Evolutionary conservation across 2,888 invertebrate species (phyloP).

Genomic region (Lagria hirta): DNA sequence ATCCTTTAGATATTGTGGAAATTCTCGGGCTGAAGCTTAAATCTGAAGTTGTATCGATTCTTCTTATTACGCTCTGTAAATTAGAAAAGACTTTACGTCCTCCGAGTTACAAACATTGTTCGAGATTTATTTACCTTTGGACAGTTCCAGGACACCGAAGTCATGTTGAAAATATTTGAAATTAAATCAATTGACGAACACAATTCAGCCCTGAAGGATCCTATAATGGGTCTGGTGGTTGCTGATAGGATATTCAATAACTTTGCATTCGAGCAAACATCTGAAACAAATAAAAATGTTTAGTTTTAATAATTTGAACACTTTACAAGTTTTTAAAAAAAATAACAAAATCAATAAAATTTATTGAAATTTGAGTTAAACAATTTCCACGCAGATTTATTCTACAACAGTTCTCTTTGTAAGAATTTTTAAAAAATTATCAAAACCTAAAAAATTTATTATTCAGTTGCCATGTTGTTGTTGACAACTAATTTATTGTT

Average conservation of each 20-base stretch:
- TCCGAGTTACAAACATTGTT: conserved; percentile 5
- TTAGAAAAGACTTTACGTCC: conserved; percentile 1
- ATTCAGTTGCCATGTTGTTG: too few relatives aligned
- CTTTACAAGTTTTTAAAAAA: too few relatives aligned
- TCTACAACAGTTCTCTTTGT: too few relatives aligned
- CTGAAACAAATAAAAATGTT: conserved; percentile 53
- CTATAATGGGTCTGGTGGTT: conserved; percentile 53
- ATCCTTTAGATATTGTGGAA: conserved; percentile 54
- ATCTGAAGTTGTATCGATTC: conserved; percentile 19
- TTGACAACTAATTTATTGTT: too few relatives aligned
- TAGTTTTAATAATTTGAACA: too few relatives aligned
- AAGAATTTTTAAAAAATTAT: too few relatives aligned
- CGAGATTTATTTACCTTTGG: conserved; percentile 54
- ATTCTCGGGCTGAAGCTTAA: conserved; percentile 53
- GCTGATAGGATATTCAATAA: conserved; percentile 54
- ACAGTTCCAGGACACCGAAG: conserved; percentile 59
- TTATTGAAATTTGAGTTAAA: too few relatives aligned
- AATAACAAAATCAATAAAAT: too few relatives aligned
- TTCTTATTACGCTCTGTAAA: conserved; percentile 9
- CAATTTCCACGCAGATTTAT: too few relatives aligned
- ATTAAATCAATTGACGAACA: conserved; percentile 57
- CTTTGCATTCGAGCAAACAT: conserved; percentile 56
- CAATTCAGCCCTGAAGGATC: conserved; percentile 56
- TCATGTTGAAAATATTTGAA: conserved; percentile 56
- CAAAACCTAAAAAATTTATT: too few relatives aligned